A percentile compares a stretch with the other conserved stretches of the same genome.
Conservation (phyloP, 2,113 vertebrate species). For the Oplegnathus fasciatus region DNA sequence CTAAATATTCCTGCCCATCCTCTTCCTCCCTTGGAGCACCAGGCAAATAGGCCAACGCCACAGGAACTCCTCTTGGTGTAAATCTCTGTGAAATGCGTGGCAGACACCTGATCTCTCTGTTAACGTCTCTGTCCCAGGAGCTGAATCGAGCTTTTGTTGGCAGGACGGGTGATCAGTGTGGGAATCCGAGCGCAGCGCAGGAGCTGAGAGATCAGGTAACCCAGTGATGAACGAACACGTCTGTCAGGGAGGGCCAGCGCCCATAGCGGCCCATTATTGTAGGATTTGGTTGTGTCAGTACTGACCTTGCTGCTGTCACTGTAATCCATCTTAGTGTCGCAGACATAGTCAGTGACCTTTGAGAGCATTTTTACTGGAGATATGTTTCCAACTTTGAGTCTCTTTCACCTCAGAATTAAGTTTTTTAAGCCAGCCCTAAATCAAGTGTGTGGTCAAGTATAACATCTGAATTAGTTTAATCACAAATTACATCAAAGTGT, state of each 20-base stretch:
- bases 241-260: conserved; percentile 36
- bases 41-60: conserved; percentile 27
- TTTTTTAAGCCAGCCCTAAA: neutral
- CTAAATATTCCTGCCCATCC: conserved; percentile 32
- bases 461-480: neutral
- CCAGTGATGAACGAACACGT: conserved; percentile 21
- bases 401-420: neutral
- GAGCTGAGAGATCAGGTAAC: conserved; percentile 84
- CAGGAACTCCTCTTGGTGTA: conserved; percentile 52
- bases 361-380: neutral
- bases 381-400: neutral
- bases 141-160: conserved; percentile 79
- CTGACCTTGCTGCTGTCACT: conserved; percentile 17
- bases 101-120: conserved; percentile 65
- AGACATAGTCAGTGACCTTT: neutral
- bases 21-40: neutral
- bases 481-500: neutral
- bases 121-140: conserved; percentile 71
- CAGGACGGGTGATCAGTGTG: conserved; percentile 73
- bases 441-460: neutral
- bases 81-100: conserved; percentile 30
- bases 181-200: conserved; percentile 74
- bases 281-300: neutral
- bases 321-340: neutral
- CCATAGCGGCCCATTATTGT: conserved; percentile 18